Conservation (phyloP, 1,140 invertebrate species). For the Ptiloglossa arizonensis region DNA sequence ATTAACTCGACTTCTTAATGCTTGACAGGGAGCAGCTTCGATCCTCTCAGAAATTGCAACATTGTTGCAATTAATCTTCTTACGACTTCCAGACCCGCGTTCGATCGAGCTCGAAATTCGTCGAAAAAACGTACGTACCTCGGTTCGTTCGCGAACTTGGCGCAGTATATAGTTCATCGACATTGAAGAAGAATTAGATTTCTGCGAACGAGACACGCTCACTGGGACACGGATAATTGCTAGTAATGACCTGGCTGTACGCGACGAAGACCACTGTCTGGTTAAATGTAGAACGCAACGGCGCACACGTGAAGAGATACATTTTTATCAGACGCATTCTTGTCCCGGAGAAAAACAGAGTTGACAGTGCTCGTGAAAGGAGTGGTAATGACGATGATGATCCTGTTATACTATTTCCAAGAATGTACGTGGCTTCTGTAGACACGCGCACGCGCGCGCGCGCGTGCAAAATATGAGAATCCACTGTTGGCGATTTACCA, state of each 20-base stretch:
- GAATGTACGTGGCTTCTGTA: background rate
- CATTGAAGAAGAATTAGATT: slow-evolving; percentile 36
- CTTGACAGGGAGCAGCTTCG: slow-evolving; percentile 34
- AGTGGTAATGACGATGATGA: slow-evolving; percentile 50
- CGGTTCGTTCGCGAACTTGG: background rate
- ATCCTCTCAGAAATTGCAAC: background rate
- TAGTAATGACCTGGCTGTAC: background rate
- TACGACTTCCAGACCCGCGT: background rate
- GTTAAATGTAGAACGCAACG: slow-evolving; percentile 6
- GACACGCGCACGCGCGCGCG: background rate
- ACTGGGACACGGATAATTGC: slow-evolving; percentile 31
- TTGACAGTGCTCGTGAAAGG: slow-evolving; percentile 45
- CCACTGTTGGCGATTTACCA: background rate
- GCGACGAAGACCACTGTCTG: background rate
- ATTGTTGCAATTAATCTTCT: background rate
- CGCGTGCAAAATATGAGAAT: background rate
- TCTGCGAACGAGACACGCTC: background rate
- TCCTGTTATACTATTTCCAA: slow-evolving; percentile 27
- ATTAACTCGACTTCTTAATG: slow-evolving; percentile 41
- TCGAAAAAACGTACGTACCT: background rate
- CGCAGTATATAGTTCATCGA: slow-evolving; percentile 3
- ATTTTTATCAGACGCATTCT: slow-evolving; percentile 8
- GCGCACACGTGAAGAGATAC: background rate
- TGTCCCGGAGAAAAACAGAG: slow-evolving; percentile 11
- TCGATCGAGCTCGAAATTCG: background rate